Evolutionary conservation across 2,888 invertebrate genomes (phyloP).

Genomic region (Drosophila greeni): DNA sequence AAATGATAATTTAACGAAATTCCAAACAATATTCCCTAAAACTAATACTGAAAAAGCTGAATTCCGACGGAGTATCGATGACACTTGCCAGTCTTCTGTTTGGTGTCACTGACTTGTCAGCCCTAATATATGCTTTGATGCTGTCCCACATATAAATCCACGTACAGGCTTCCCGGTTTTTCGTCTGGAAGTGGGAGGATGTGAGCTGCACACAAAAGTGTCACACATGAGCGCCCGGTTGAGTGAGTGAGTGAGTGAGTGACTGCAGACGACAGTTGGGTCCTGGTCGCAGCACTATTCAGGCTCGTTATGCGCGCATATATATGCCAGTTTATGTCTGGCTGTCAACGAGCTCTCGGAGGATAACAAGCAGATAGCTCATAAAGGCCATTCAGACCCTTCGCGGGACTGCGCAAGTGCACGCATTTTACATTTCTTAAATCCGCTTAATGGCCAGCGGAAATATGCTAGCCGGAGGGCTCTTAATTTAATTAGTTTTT

Average conservation of each 20-base stretch:
- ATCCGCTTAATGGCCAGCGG: conserved; percentile 24
- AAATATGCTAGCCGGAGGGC: conserved; percentile 11
- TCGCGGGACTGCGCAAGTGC: conserved; percentile 2
- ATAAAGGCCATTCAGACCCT: conserved; percentile 17
- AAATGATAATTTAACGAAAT: no score
- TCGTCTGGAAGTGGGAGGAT: conserved; percentile 38
- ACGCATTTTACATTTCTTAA: conserved; percentile 23
- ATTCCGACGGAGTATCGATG: not conserved
- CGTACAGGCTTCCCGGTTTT: not conserved
- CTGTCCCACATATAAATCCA: not conserved
- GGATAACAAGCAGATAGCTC: conserved; percentile 20
- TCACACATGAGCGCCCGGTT: conserved; percentile 56
- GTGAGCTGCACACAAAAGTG: conserved; percentile 60
- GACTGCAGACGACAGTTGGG: conserved; percentile 48
- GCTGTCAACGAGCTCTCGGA: conserved; percentile 40
- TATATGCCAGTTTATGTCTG: conserved; percentile 51
- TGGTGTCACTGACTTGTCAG: conserved; percentile 6
- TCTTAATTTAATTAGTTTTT: conserved; percentile 36
- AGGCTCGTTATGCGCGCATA: conserved; percentile 40
- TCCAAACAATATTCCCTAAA: no score
- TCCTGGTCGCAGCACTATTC: conserved; percentile 28
- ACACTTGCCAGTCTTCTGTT: not conserved
- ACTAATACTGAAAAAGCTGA: no score
- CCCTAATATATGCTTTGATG: conserved; percentile 1
- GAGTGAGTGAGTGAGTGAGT: conserved; percentile 2